Evolutionary conservation across 37 sponge, comb jelly and placozoan species (phyloP), one percentile per base, ranked within the genome.

Genomic region (Halichondria panicea): DNA sequence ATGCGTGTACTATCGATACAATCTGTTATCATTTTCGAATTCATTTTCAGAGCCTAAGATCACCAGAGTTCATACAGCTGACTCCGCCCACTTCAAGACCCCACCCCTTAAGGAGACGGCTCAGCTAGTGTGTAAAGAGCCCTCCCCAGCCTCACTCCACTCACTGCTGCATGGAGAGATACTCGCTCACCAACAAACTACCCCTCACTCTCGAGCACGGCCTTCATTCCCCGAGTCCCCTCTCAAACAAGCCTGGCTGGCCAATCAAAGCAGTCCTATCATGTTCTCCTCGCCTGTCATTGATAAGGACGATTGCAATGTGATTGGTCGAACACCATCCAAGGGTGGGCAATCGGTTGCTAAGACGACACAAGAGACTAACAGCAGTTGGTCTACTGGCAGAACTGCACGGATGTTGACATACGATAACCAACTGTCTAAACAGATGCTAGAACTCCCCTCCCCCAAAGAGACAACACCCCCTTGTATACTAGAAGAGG

Each of bases 101-200:
- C 69, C 69, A 30, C 71, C 71, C 33, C 46, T 46, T 7, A 70
- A 45, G 27, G 31, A 63, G 36, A 63, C 27, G 13, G 15, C 52
- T 18, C 13, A 15, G 15, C 11, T 11, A 48, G 15, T 48, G 13
- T 63, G 62, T 15, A 80, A 80, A 37, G 72, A 80, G 4, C 77
- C 77, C 15, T 80, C 81, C 22, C 81, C 81, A 33, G 81, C 81
- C 32, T 38, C 60, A 22, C 66, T 80, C 19, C 65, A 80, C 32
- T 80, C 81, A 25, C 71, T 80, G 0, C 71, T 80, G 34, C 81
- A 80, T 21, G 72, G 71, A 24, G 66, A 80, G 24, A 50, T 70
- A 0, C 36, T 58, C 8, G 27, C 71, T 46, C 56, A 54, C 36
- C 3, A n/a, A 55, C 56, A 55, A 55, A 27, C 56, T 27, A 27